Conservation (phyloP, 2,888 invertebrate genomes). For the Papilio gigon region DNA sequence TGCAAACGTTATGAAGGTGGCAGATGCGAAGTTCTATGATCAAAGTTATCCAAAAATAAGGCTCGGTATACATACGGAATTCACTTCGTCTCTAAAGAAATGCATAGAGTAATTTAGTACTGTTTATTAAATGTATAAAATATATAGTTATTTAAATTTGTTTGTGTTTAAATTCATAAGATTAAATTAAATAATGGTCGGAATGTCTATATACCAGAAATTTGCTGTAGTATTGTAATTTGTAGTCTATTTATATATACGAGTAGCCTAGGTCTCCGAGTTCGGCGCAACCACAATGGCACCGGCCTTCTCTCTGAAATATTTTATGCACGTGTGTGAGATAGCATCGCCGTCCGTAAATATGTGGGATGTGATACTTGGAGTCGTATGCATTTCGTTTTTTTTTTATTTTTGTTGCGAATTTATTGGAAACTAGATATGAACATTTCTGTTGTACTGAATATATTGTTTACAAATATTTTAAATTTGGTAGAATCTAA, state of each 20-base stretch:
- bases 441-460: slow-evolving; percentile 23
- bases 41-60: slow-evolving; percentile 22
- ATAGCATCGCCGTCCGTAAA: slow-evolving; percentile 38
- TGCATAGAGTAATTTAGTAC: no score
- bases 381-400: slow-evolving; percentile 12
- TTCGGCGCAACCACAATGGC: slow-evolving; percentile 49
- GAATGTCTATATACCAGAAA: background rate
- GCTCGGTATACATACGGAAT: background rate
- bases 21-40: slow-evolving; percentile 40
- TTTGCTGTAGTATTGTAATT: background rate
- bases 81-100: no score
- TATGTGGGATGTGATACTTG: slow-evolving; percentile 37
- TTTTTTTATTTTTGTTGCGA: slow-evolving; percentile 17
- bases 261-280: background rate
- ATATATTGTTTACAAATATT: slow-evolving; percentile 4
- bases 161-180: background rate
- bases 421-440: slow-evolving; percentile 35
- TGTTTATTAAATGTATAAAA: no score
- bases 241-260: background rate
- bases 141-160: background rate
- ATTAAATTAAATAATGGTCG: background rate
- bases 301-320: slow-evolving; percentile 49
- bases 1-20: slow-evolving; percentile 50
- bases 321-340: slow-evolving; percentile 43
- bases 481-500: background rate